Percentiles rank a stretch among this genome's conserved stretches.
These are phyloP conservation scores for Alentia gelatinosa DNA, from an alignment of 2,888 invertebrate genomes.

Conservation along the genomic window DNA sequence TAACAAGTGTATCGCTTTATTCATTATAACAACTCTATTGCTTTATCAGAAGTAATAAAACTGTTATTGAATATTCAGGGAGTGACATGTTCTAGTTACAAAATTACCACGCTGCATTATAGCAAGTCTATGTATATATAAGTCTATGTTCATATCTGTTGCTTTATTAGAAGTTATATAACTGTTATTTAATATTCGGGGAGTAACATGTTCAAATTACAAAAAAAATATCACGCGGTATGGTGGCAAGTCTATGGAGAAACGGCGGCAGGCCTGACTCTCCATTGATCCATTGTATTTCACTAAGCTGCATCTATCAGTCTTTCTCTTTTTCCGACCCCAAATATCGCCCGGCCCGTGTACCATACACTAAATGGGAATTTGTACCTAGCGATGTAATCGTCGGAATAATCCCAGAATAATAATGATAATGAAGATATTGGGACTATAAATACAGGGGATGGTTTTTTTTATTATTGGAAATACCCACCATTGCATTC, in stretches of 20 bases:
- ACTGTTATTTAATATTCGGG: no score
- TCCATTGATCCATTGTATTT: conserved; percentile 51
- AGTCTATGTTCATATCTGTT: no score
- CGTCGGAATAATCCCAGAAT: background rate
- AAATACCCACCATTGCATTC: background rate
- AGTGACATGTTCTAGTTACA: no score
- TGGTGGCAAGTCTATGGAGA: background rate
- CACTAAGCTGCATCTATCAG: conserved; percentile 26
- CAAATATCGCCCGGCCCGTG: background rate
- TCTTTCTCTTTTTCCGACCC: background rate
- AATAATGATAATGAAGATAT: background rate
- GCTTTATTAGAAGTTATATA: no score
- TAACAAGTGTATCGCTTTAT: no score
- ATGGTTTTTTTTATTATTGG: background rate
- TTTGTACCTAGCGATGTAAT: background rate
- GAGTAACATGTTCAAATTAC: no score
- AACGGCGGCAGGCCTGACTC: conserved; percentile 42
- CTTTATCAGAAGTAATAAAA: no score
- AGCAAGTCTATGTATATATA: no score
- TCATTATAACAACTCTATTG: no score
- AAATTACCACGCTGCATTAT: no score
- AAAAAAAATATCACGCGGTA: background rate
- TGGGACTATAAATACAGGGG: background rate
- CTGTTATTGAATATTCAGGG: no score
- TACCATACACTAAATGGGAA: background rate